Base-by-base conservation (phyloP, 1,140 invertebrate species). In the Lordiphosa collinella region DNA sequence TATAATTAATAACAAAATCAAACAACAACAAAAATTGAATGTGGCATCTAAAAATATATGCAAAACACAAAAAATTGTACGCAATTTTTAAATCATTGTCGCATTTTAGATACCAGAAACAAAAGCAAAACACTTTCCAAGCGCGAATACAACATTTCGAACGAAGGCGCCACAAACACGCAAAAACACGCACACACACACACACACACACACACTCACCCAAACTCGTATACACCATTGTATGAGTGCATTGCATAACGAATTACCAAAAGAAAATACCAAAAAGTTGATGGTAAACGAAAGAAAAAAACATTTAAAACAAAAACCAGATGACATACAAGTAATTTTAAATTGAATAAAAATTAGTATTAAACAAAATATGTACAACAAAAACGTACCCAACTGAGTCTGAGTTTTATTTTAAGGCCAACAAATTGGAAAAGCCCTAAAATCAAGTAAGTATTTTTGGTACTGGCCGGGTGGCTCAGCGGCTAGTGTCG, bases 271-370 rank as follows among this genome's bases (percentile, higher is more conserved):
- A 38, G 61, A 61, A 40, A 66, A 22, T 50, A 37, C 29, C 31
- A 55, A 56, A 54, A 37, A 59, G 47, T 68, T 68, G 50, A 68
- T 48, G 64, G 56, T 49, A 68, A 64, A 65, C 51, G 61, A 65
- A 73, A 59, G 36, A 62, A 52, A 18, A 50, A 54, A 25, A 46
- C 6, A 1, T 49, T 37, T 36, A 55, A 59, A 48, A 36, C 34
- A 3, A 38, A 64, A 43, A 54, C 29, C 10, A 59, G 75, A 82
- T 72, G 67, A 52, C 76, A 82, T 84, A 82, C 58, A 76, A 84
- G 78, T 84, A 85, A 84, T 85, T 84, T 84, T 84, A 85, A 84
- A 85, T 84, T 84, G 79, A 84, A 84, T 85, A 85, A 84, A 70
- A 84, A 84, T 73, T 84, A 84, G 78, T 73, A 84, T 84, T 84